Evolutionary conservation across 2,797 vertebrate genomes (phyloP), one percentile per base, ranked within the genome.

Genomic region (Odontamblyopus rebecca): DNA sequence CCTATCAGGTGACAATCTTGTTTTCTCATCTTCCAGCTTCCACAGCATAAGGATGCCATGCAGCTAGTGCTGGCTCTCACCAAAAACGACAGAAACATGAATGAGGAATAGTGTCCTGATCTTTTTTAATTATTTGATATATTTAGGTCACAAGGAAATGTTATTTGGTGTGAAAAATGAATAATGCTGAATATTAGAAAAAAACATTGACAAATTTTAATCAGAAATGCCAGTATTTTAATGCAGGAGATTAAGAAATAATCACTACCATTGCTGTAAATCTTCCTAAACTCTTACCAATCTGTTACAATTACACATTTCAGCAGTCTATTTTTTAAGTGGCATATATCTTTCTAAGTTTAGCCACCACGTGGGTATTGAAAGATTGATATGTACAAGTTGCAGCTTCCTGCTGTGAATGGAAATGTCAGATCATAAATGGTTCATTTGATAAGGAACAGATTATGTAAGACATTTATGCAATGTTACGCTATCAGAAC

Each of bases 11-110:
- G 75, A 78, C 86, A 61, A 71, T 75, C 66, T 61, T 67, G 72
- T 82, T 82, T 82, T 72, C 88, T 88, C 80, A 69, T 85, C 76
- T 85, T 85, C 68, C 84, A 84, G 54, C 69, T 89, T 84, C 81
- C 48, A 11, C 19, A 48, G 62, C 73, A 76, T 12, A 35, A 69
- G 13, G 12, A 1, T 7, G 51, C 16, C 57, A 60, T 60, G 57
- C 26, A 15, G 61, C 77, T 9, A 68, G 63, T 78, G 75, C 77
- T 59, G 71, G 51, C 74, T 78, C 76, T 85, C 69, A 84, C 68
- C 68, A 86, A 71, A 75, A 64, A 75, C 69, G 76, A 15, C 48
- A 69, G 23, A 64, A 62, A 72, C n/a, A 68, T 23, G 44, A 38
- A 62, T 69, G 41, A 16, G 3, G 29, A 70, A 56, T 64, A 67